phyloP scores from a whole-genome alignment of 2,888 invertebrate genomes.

The Escarpia spicata region DNA sequence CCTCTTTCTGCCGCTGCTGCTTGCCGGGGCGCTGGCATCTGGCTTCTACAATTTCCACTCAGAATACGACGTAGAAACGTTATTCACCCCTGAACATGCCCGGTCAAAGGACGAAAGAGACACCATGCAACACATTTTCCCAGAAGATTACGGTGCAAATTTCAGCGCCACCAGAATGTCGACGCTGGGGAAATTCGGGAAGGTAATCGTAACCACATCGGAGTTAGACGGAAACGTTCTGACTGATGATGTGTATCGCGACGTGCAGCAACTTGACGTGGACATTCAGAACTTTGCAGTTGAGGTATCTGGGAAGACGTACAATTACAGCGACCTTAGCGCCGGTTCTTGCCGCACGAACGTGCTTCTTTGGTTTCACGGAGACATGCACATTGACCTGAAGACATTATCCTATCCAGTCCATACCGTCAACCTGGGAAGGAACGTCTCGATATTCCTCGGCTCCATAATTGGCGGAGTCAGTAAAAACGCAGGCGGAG shows the following conservation, averaged over 20 bases:
- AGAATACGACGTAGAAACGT: background rate
- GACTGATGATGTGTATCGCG: background rate
- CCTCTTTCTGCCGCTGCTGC: background rate
- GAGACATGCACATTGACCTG: background rate
- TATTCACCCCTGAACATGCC: background rate
- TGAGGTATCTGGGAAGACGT: background rate
- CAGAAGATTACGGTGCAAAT: background rate
- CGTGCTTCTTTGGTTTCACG: background rate
- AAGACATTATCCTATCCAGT: background rate
- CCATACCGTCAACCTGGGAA: background rate
- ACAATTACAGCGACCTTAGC: slow-evolving; percentile 10
- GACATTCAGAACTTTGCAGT: background rate
- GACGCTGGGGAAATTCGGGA: background rate
- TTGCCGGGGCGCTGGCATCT: background rate
- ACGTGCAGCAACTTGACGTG: background rate
- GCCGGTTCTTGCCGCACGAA: background rate
- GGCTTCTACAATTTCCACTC: background rate
- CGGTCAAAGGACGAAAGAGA: background rate
- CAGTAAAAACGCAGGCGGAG: background rate
- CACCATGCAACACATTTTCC: background rate
- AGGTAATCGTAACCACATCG: background rate
- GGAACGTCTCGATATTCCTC: background rate
- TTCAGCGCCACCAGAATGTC: background rate
- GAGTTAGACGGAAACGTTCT: background rate
- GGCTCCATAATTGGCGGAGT: background rate